phyloP scores from a whole-genome alignment of 2,797 vertebrate species.

The Lepidocolaptes lacrymiger region DNA sequence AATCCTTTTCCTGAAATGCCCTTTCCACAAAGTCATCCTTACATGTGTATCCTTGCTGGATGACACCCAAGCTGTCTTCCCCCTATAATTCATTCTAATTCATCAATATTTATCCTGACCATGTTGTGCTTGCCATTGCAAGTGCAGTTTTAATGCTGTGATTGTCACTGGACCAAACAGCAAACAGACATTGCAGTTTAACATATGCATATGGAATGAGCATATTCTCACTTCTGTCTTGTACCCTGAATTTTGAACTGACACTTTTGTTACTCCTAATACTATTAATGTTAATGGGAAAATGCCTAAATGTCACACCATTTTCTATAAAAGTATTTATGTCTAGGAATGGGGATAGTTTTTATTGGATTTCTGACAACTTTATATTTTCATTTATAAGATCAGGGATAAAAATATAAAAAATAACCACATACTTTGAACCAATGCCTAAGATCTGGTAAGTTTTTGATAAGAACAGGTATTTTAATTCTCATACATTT shows the following conservation, averaged over 20 bases:
- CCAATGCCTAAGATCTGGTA: background rate
- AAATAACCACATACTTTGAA: background rate
- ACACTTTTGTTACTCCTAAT: slow-evolving; percentile 11
- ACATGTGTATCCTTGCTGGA: background rate
- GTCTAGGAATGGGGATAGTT: slow-evolving; percentile 12
- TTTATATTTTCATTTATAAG: background rate
- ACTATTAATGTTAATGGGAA: slow-evolving; percentile 17
- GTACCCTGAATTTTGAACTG: slow-evolving; percentile 32
- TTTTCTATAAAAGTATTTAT: slow-evolving; percentile 32
- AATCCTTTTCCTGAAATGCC: background rate
- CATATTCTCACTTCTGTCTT: background rate
- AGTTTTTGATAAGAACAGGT: background rate
- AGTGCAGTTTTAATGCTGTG: background rate
- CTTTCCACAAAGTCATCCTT: slow-evolving; percentile 36
- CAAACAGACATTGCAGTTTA: slow-evolving; percentile 26
- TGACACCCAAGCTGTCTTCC: background rate
- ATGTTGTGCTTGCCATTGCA: slow-evolving; percentile 20
- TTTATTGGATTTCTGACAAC: background rate
- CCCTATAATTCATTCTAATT: slow-evolving; percentile 8
- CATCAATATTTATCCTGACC: slow-evolving; percentile 64
- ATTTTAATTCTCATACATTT: background rate
- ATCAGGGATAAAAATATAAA: background rate
- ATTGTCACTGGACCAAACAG: slow-evolving; percentile 46
- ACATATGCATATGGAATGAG: background rate
- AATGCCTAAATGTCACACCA: slow-evolving; percentile 41